Evolutionary conservation across 2,113 vertebrate species (phyloP).

Genomic region (Brevimyrus niger): DNA sequence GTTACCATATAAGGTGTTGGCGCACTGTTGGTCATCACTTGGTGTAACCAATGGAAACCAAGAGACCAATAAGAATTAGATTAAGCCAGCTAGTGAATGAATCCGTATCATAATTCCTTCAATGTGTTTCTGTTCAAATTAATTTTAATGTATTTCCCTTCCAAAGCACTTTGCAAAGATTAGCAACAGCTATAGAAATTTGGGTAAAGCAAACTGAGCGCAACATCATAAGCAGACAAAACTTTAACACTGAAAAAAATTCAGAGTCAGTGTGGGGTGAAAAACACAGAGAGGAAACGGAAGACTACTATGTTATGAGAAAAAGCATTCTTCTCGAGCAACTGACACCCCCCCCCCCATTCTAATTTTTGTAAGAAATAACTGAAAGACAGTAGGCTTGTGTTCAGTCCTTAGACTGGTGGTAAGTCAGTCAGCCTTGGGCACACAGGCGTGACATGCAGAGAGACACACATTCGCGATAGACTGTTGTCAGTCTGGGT

Average conservation of each 20-base stretch:
- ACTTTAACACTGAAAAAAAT: not conserved
- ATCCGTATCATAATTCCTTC: not conserved
- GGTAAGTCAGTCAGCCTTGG: not conserved
- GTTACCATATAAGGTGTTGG: not conserved
- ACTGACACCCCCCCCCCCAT: not conserved
- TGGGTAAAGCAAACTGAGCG: not conserved
- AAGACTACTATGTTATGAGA: not conserved
- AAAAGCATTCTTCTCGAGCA: no score
- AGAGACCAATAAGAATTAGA: not conserved
- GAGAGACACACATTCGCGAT: not conserved
- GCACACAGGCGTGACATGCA: not conserved
- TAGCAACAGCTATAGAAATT: not conserved
- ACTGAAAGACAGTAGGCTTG: not conserved
- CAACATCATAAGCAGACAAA: not conserved
- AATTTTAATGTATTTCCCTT: not conserved
- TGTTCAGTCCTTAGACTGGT: not conserved
- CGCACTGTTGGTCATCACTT: not conserved
- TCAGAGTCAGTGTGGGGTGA: not conserved
- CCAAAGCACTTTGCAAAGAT: not conserved
- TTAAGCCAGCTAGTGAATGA: not conserved
- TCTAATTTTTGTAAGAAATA: not conserved
- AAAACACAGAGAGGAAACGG: not conserved
- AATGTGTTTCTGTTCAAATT: not conserved
- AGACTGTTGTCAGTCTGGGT: not conserved
- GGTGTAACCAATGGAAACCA: not conserved